Evolutionary conservation across 1,140 invertebrate species (phyloP).

Genomic region (Leptinotarsa lineolata): DNA sequence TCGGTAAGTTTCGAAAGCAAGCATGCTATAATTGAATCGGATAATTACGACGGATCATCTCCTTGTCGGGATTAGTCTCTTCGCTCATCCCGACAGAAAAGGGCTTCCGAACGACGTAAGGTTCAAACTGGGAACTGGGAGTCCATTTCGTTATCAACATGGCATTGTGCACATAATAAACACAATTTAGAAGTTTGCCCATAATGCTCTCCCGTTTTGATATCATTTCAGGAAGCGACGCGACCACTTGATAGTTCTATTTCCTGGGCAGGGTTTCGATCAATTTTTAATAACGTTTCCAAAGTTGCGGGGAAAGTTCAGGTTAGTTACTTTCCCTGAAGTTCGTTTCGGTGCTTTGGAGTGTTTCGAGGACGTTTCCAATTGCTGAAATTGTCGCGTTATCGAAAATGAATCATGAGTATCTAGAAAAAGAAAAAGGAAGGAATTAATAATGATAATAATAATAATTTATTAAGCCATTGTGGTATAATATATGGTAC

Average conservation of each 20-base stretch:
- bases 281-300: background rate
- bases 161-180: constrained; percentile 8
- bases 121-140: background rate
- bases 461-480: too few relatives aligned
- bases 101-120: background rate
- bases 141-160: constrained; percentile 3
- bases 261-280: constrained; percentile 2
- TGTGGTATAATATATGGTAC: too few relatives aligned
- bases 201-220: background rate
- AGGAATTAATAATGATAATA: too few relatives aligned
- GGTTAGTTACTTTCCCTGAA: background rate
- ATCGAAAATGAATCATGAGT: too few relatives aligned
- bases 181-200: constrained; percentile 8
- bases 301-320: background rate
- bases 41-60: constrained; percentile 1
- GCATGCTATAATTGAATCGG: background rate
- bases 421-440: too few relatives aligned
- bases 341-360: too few relatives aligned
- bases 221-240: background rate
- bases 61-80: background rate
- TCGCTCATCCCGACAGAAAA: background rate
- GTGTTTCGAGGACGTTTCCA: too few relatives aligned
- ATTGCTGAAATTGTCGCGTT: too few relatives aligned
- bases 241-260: background rate
- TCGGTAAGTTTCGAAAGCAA: background rate